Evolutionary conservation across 1,140 invertebrate species (phyloP), one percentile per base, ranked within the genome.

Genomic region (Cydia pomonella): DNA sequence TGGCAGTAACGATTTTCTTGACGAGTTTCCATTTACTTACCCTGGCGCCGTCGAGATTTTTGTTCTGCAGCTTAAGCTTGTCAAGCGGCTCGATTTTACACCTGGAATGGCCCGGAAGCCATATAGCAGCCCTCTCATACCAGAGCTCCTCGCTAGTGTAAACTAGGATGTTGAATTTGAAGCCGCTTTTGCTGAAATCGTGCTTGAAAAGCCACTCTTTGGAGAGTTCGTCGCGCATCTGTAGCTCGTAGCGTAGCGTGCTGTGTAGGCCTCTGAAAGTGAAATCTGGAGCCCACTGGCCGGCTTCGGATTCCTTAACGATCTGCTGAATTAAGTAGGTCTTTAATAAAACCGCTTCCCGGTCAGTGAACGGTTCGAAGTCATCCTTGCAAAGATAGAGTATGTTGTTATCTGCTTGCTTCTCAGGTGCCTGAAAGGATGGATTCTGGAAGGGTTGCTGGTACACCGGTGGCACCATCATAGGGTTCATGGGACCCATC

Each of bases 11-110:
- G 10, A 93, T 83, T 66, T 87, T 84, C 73, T 89, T 91, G 1
- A 93, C 85, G 12, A 90, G 79, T 75, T 93, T 93, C 91, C 91
- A 93, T 80, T 88, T 89, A 84, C 80, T 79, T 80, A 93, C 82
- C 69, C 90, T 83, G 25, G 91, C 77, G 27, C 79, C 86, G 13
- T 83, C 80, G 29, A 90, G 50, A 7, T 81, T 63, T 74, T 76
- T 85, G 74, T 93, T 93, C 81, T 93, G 91, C 47, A 93, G 75
- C 47, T 85, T 86, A 1, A 93, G 81, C 64, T 93, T 92, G 0
- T 77, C 71, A 12, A 92, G 66, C 1, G 91, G 91, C 18, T 88
- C 86, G 7, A 89, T 79, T 50, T 83, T 86, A 4, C 76, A 81
- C 75, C 80, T 87, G 38, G 89, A 88, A 84, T 92, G 88, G n/a